Conservation (phyloP, 2,113 vertebrate species). For the Gymnarchus niloticus region DNA sequence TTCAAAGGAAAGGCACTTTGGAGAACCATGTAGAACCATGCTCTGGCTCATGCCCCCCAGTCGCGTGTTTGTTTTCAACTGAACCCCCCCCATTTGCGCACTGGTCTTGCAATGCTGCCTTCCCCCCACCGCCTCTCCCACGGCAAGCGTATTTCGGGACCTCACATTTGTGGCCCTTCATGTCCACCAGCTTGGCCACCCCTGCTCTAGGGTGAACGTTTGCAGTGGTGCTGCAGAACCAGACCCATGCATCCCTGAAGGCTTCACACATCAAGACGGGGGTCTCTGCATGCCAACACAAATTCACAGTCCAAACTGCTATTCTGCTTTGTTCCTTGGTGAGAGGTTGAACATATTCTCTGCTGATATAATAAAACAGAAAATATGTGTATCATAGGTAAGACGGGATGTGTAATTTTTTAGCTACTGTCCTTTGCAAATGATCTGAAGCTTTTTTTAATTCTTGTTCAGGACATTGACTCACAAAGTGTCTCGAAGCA, state of each 20-base stretch:
- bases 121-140: no score
- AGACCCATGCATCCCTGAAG: no score
- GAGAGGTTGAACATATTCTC: background rate
- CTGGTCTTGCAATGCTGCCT: no score
- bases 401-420: background rate
- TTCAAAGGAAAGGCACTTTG: no score
- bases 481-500: constrained; percentile 12
- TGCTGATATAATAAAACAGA: background rate
- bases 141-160: no score
- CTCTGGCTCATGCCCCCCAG: no score
- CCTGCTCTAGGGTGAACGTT: no score
- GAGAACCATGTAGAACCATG: no score
- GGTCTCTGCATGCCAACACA: background rate
- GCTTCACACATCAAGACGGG: background rate
- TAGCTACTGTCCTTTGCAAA: background rate
- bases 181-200: no score
- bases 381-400: background rate
- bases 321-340: background rate
- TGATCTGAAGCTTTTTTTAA: background rate
- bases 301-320: background rate
- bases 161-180: background rate
- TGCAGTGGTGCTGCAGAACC: background rate
- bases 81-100: no score
- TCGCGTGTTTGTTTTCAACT: no score
- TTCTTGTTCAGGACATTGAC: constrained; percentile 13